Percentiles rank a stretch among this genome's conserved stretches.
Evolutionary conservation across 2,888 invertebrate genomes (phyloP).

Genomic region (Lottia gigantea): DNA sequence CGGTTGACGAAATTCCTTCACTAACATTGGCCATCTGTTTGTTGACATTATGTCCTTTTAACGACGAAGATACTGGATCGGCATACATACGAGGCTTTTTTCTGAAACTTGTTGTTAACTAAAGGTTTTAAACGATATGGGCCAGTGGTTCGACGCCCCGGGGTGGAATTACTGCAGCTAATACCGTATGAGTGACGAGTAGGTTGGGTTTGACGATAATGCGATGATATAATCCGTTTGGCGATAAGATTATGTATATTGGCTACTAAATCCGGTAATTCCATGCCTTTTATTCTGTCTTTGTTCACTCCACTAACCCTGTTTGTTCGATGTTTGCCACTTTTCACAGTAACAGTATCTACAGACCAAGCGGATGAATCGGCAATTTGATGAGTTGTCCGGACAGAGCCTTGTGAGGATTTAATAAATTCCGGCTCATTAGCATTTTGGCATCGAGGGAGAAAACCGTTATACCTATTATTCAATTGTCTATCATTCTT

Average conservation of each 20-base stretch:
- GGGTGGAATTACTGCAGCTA: not conserved
- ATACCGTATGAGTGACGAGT: not conserved
- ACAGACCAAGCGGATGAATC: not conserved
- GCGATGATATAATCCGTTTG: not conserved
- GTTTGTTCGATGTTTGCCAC: conserved; percentile 6
- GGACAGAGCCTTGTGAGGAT: not conserved
- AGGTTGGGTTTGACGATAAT: not conserved
- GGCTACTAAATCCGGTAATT: not conserved
- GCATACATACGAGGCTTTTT: not conserved
- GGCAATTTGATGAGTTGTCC: not conserved
- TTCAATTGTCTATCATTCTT: not conserved
- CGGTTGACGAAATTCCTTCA: not conserved
- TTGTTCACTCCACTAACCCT: not conserved
- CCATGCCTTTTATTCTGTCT: not conserved
- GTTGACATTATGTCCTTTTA: not conserved
- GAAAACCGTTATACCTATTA: not conserved
- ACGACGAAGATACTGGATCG: not conserved
- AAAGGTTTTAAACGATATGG: conserved; percentile 4
- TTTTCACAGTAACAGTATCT: not conserved
- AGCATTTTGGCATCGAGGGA: not conserved
- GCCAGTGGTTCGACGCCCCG: not conserved
- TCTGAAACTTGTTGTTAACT: not conserved
- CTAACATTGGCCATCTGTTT: conserved; percentile 11
- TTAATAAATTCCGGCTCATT: conserved; percentile 4
- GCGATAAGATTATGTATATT: not conserved